Base-by-base conservation (phyloP, 2,888 invertebrate species). In the Zaprionus obscuricornis region DNA sequence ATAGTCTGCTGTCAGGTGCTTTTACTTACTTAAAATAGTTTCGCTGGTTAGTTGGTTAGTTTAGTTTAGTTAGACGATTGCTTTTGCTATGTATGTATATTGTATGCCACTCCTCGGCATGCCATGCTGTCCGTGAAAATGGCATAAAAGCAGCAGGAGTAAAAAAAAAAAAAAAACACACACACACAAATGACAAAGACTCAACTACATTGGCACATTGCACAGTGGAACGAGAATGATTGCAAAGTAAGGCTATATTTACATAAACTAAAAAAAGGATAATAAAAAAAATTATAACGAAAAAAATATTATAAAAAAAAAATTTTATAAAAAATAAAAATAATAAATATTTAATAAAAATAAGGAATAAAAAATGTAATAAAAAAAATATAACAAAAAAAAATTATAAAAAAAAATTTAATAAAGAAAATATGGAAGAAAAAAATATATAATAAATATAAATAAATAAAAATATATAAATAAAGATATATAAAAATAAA, bases 21-120 rank as follows among this genome's bases (percentile, higher is more conserved):
- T 50, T 64, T 60, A 72, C 72, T 65, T 68, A n/a, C n/a, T n/a
- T n/a, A n/a, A 84, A 77, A 72, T 79, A 85, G 56, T 56, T 62
- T n/a, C n/a, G 14, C 31, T 29, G 43, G 54, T 58, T 62, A 42
- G 58, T 49, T 59, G 39, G 42, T 55, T 49, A 45, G 46, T 52
- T 52, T 18, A 20, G 29, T 34, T 40, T 66, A 60, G 50, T 63
- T 74, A 40, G 64, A 45, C 42, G 49, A 66, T 47, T 59, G 66
- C 60, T 40, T 52, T 57, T 51, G n/a, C 47, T 29, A 59, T n/a
- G n/a, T n/a, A n/a, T n/a, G n/a, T n/a, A n/a, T n/a, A n/a, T n/a
- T n/a, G 49, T 57, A 34, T 46, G 65, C 50, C 85, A 86, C 85
- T 77, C 86, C 85, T 64, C 64, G 29, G 29, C 20, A 24, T 54